These are phyloP conservation scores for Tachuris rubrigastra DNA, from an alignment of 2,113 vertebrate genomes.

Conservation along the genomic window DNA sequence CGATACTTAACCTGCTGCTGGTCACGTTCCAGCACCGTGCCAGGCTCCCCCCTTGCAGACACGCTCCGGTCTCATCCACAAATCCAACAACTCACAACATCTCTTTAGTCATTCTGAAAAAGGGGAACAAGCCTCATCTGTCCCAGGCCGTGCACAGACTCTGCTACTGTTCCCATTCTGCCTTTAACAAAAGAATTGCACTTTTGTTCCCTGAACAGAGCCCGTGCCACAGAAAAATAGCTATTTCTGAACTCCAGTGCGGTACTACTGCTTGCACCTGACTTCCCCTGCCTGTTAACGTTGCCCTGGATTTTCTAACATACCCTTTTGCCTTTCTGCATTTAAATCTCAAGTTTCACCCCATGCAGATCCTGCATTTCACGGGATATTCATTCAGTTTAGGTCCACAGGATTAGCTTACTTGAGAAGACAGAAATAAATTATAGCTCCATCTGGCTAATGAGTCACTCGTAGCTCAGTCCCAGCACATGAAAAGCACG, in stretches of 20 bases:
- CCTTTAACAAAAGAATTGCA: constrained; percentile 30
- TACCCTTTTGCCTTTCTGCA: background rate
- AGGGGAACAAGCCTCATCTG: constrained; percentile 26
- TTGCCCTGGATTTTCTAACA: background rate
- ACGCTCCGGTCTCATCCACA: rapidly evolving
- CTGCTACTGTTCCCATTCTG: background rate
- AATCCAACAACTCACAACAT: background rate
- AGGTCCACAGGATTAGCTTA: constrained; percentile 19
- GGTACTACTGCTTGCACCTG: background rate
- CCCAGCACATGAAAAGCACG: background rate
- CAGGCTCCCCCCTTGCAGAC: background rate
- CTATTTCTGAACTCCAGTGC: background rate
- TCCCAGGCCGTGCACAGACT: background rate
- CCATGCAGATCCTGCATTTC: background rate
- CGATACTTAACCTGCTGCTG: background rate
- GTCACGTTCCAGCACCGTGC: background rate
- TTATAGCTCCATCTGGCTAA: constrained; percentile 37
- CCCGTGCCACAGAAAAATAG: background rate
- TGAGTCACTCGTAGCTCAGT: constrained; percentile 18
- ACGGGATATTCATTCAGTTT: background rate
- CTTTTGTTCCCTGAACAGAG: constrained; percentile 7
- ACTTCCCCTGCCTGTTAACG: background rate
- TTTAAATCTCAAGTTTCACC: background rate
- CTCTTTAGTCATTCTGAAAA: background rate
- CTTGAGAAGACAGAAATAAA: constrained; percentile 31